Evolutionary conservation across 2,888 invertebrate genomes (phyloP).

Genomic region (Eilema griseolum): DNA sequence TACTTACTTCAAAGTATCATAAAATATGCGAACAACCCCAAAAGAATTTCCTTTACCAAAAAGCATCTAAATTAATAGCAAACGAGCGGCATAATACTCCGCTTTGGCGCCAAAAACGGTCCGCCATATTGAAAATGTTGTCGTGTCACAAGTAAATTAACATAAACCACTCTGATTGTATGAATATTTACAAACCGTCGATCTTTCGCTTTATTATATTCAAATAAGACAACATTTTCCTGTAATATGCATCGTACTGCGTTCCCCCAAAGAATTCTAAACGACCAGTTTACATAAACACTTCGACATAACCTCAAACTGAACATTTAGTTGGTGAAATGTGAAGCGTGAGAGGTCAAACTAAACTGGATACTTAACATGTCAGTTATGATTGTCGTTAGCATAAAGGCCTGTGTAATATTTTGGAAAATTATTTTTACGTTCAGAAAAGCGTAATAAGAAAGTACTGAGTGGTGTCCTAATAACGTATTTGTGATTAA

Average conservation of each 20-base stretch:
- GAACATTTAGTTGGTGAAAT: slow-evolving; percentile 10
- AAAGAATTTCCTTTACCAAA: slow-evolving; percentile 32
- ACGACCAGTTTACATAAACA: slow-evolving; percentile 26
- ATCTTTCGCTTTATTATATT: slow-evolving; percentile 55
- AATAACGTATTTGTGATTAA: background rate
- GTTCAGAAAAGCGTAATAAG: slow-evolving; percentile 11
- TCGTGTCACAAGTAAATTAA: slow-evolving; percentile 50
- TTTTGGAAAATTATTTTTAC: slow-evolving; percentile 42
- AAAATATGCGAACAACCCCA: background rate
- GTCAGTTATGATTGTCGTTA: slow-evolving; percentile 40
- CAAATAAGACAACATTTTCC: slow-evolving; percentile 54
- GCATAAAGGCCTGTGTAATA: slow-evolving; percentile 46
- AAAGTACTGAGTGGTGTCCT: background rate
- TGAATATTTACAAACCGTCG: slow-evolving; percentile 56
- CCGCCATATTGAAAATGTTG: slow-evolving; percentile 53
- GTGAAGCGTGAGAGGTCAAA: slow-evolving; percentile 22
- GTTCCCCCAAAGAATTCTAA: slow-evolving; percentile 37
- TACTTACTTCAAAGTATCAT: background rate
- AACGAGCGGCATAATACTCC: slow-evolving; percentile 44
- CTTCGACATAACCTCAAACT: slow-evolving; percentile 17
- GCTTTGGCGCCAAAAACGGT: slow-evolving; percentile 48
- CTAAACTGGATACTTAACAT: slow-evolving; percentile 24
- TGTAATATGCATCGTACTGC: slow-evolving; percentile 48
- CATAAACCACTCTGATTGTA: slow-evolving; percentile 54
- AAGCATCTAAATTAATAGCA: slow-evolving; percentile 45